Evolutionary conservation across 2,888 invertebrate species (phyloP), one percentile per base, ranked within the genome.

Genomic region (Fragum fragum): DNA sequence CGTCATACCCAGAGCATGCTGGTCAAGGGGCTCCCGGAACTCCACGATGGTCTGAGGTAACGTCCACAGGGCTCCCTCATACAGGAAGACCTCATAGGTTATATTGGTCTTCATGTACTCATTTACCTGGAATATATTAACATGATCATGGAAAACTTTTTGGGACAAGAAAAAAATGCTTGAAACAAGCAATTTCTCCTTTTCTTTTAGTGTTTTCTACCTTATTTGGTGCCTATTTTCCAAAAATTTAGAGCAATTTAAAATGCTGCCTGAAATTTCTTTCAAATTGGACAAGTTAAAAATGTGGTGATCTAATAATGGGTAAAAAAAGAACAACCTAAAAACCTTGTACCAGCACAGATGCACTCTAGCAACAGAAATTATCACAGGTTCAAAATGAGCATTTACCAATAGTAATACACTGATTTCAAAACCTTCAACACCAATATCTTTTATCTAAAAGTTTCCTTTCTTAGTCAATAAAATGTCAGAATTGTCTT

Each of bases 1-100:
- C 7, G 71, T 52, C 80, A 85, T 85, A 21, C 87, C 85, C 5
- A 83, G 76, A 11, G 68, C 82, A 18, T 68, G 77, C 66, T 90
- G 87, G 71, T 88, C 81, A 42, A 89, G 79, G 7, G 83, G 71
- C 23, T 86, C 69, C 14, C 91, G 79, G 29, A 90, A 84, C 80
- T 91, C 90, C 11, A 91, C 82, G 0, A 85, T 86, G 7, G 90
- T 87, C 11, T 87, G 74, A 6, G 91, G 90, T 59, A 90, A 75
- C 28, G 88, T 87, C 86, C 88, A 88, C 2, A 83, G 81, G 9
- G 90, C 89, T 11, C 76, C 84, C 70, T 88, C 86, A 73, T 91
- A 91, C 42, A 91, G 70, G 73, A 76, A 88, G 9, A 87, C 85
- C 29, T 86, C 86, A 76, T 86, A 89, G 0, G 91, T 90, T 39